Base-by-base conservation (phyloP, 1,140 invertebrate species). In the Euura saliciscinereae region DNA sequence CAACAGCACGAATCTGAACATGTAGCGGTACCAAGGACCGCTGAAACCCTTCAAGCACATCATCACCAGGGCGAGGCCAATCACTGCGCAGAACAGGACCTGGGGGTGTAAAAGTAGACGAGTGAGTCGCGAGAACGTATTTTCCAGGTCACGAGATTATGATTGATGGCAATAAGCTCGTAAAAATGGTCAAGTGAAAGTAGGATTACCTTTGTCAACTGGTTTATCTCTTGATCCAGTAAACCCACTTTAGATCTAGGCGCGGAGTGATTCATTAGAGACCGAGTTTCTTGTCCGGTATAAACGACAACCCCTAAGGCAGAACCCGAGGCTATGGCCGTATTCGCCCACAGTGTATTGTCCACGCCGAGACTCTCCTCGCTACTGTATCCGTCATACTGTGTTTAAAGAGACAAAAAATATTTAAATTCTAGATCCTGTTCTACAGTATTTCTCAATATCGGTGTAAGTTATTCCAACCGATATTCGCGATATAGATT, bases 341-440 rank as follows among this genome's bases (percentile, higher is more conserved):
- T 98, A 78, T 99, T 99, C 4, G 98, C 97, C 99, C 99, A 99
- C 13, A 99, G 85, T 0, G 98, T 99, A 85, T 99, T 99, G 84
- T 99, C 97, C 43, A 99, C 94, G 81, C 94, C 95, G 13, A 99
- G 89, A 68, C 96, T 94, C 77, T 95, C 94, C 84, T 96, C 92
- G 75, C 88, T 89, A n/a, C 87, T 89, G 81, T 88, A 85, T 85
- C 92, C 89, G 89, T 89, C 91, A 76, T 91, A 88, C 90, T 92
- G 73, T 1, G 28, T 28, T 28, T 28, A 28, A 28, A 28, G 28
- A 28, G 28, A 28, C 28, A 28, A 28, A 28, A 28, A 28, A 28
- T 28, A 28, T 28, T 28, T 28, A 1, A 28, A 28, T 28, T 28
- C 28, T 28, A 28, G 28, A 28, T 28, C 28, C 28, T 28, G 28